Evolutionary conservation across 2,113 vertebrate genomes (phyloP).

Genomic region (Triplophysa tibetana): DNA sequence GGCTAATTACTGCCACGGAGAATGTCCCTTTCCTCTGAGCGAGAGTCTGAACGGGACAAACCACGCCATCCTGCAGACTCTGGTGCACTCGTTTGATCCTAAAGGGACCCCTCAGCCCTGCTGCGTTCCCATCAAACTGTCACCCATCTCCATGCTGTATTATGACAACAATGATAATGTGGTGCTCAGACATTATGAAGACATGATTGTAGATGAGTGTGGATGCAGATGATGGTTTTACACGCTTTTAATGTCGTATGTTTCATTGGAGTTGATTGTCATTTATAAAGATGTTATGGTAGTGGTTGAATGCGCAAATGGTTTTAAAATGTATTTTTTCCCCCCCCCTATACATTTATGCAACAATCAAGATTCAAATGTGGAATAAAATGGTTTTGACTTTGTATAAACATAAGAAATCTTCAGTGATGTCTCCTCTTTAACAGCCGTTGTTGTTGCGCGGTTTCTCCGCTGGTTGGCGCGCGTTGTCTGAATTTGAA

Average conservation of each 20-base stretch:
- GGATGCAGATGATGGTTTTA: slow-evolving; percentile 81
- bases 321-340: no score
- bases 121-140: slow-evolving; percentile 88
- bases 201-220: slow-evolving; percentile 96
- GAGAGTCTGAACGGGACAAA: slow-evolving; percentile 88
- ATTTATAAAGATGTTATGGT: no score
- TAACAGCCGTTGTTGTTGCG: background rate
- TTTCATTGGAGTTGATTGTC: no score
- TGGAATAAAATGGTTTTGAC: slow-evolving; percentile 13
- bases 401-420: background rate
- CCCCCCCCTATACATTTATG: no score
- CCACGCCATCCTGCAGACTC: slow-evolving; percentile 91
- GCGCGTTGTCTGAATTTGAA: slow-evolving; percentile 42
- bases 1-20: slow-evolving; percentile 91
- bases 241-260: background rate
- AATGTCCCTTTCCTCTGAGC: slow-evolving; percentile 84
- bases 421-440: background rate
- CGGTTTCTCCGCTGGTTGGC: slow-evolving; percentile 46
- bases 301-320: no score
- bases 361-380: background rate
- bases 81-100: slow-evolving; percentile 85
- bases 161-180: slow-evolving; percentile 96
- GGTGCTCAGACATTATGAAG: slow-evolving; percentile 90
- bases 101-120: slow-evolving; percentile 81
- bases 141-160: slow-evolving; percentile 93